phyloP scores from a whole-genome alignment of 1,140 invertebrate species.

The Plutomurus gul region DNA sequence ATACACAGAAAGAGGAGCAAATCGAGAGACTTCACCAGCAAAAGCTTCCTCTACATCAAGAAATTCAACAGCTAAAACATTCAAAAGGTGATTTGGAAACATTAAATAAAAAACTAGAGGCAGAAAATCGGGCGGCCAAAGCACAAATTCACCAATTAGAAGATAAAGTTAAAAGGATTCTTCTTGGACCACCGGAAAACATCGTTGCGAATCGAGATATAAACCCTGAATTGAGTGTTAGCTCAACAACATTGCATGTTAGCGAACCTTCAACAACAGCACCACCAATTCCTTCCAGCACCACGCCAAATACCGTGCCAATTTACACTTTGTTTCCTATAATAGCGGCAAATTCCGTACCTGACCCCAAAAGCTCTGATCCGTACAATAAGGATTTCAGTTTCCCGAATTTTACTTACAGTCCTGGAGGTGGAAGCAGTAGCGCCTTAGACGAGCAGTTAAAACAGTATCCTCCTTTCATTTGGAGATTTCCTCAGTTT shows the following conservation, averaged over 20 bases:
- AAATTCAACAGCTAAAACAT: constrained; percentile 6
- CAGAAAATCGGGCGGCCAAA: background rate
- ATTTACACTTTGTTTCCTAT: background rate
- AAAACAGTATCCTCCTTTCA: background rate
- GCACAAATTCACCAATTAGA: background rate
- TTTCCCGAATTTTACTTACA: constrained; percentile 7
- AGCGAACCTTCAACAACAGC: background rate
- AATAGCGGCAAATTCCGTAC: background rate
- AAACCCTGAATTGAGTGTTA: background rate
- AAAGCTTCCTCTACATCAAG: constrained; percentile 5
- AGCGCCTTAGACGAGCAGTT: background rate
- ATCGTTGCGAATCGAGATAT: background rate
- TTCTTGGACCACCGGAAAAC: background rate
- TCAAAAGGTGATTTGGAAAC: background rate
- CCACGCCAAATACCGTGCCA: background rate
- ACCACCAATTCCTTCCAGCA: background rate
- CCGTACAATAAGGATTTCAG: background rate
- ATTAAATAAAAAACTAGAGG: background rate
- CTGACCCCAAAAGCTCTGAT: background rate
- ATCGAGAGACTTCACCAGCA: constrained; percentile 12
- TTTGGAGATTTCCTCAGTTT: background rate
- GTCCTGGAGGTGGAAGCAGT: background rate
- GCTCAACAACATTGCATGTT: background rate
- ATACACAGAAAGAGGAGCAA: background rate
- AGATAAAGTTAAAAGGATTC: background rate